These are phyloP conservation scores for Ophthalmotilapia sp. DNA, from an alignment of 2,113 vertebrate species.

Conservation along the genomic window DNA sequence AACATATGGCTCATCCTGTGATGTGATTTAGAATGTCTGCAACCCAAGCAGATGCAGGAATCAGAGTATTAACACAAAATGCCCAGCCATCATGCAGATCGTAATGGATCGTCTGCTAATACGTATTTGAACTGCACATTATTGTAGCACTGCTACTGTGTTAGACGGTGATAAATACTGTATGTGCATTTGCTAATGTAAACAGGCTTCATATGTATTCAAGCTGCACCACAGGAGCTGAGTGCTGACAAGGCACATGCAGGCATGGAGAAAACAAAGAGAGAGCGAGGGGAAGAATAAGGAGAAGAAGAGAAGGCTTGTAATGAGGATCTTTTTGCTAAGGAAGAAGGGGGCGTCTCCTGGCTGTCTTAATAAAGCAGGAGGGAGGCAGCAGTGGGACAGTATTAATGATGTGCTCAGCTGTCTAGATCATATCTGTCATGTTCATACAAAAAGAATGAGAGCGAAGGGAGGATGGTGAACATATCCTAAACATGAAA, in stretches of 20 bases:
- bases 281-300: background rate
- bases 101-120: background rate
- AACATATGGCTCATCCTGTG: conserved; percentile 46
- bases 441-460: background rate
- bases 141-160: background rate
- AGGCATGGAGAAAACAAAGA: conserved; percentile 1
- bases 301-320: conserved; percentile 23
- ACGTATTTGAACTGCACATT: background rate
- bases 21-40: conserved; percentile 37
- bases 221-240: conserved; percentile 7
- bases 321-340: conserved; percentile 47
- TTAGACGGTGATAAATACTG: conserved; percentile 15
- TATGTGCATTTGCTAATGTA: conserved; percentile 3
- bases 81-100: background rate
- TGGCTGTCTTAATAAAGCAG: conserved; percentile 40
- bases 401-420: conserved; percentile 41
- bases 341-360: conserved; percentile 18
- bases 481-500: background rate
- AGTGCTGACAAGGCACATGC: conserved; percentile 43
- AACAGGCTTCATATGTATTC: conserved; percentile 30
- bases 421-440: conserved; percentile 3
- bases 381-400: conserved; percentile 11
- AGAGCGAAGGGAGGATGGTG: background rate
- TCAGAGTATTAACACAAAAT: background rate
- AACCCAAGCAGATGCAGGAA: conserved; percentile 1